Base-by-base conservation (phyloP, 2,113 vertebrate species). In the Columbina picui region DNA sequence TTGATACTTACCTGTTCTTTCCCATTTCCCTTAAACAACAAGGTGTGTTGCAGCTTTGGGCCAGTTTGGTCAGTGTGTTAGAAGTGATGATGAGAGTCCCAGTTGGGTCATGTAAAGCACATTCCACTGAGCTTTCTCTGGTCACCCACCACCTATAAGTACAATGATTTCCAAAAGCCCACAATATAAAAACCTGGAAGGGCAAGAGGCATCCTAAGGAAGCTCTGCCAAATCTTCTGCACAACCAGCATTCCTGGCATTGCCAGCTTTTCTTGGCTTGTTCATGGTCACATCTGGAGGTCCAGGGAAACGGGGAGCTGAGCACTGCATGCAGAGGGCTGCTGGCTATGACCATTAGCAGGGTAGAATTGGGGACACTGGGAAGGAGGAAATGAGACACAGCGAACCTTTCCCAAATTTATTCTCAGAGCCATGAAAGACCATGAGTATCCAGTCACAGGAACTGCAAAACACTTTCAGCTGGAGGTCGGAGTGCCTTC, bases 161-260 rank as follows among this genome's bases (percentile, higher is more conserved):
- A 19, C 27, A 10, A 26, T 3, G 7, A 12, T 1, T 19, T 19
- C 45, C 34, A 21, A 39, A 39, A 25, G 34, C 29, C 34, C 59
- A 14, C 55, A 26, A 4, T 38, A 26, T 1, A 5, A 20, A 50
- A 3, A 14, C 4, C 4, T 14, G 27, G 5, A 18, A 4, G 27
- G 11, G 34, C 56, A n/a, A 39, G 6, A 6, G 34, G 34, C 6
- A 16, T 26, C 74, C 32, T 14, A 12, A 34, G 39, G 45, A 11
- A 38, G 34, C 43, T 30, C 55, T 38, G 32, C 15, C 43, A 49
- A 38, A 14, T 18, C 15, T 20, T 30, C 74, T 29, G 43, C 45
- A 19, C 23, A 50, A 30, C 12, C 34, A 49, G 14, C 27, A 6
- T 18, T 8, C 26, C 57, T 49, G 20, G 4, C 27, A 32, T 14